Base-by-base conservation (phyloP, 2,797 vertebrate genomes). In the Chaetodon trifasciatus region DNA sequence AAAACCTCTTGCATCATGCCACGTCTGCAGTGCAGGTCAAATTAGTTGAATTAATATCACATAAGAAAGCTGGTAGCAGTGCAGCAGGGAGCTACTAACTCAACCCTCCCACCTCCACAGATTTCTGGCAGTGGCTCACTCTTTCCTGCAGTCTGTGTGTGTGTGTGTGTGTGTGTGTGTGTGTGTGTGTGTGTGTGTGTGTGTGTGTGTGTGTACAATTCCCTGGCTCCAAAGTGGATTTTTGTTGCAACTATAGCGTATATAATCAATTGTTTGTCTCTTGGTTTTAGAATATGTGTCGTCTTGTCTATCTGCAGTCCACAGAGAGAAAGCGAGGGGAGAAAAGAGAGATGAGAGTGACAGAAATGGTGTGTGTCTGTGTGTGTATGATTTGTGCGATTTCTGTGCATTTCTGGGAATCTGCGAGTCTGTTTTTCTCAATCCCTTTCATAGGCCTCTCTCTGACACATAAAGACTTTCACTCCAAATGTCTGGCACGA, bases 401-500 rank as follows among this genome's bases (percentile, higher is more conserved):
- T 87, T 73, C 50, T 77, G 53, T 76, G 70, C 35, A 79, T 83
- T 84, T 79, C 74, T 76, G 47, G 68, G 67, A 82, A 87, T 76
- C 79, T 74, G 61, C 11, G 1, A 83, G 75, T 40, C 61, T 66
- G 68, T 83, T 66, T 53, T n/a, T 46, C 70, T 76, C 78, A 72
- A 57, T 75, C 74, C 74, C 50, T 88, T 90, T 87, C 76, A 88
- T 86, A 89, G 63, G 67, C 78, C 70, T 78, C 58, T 77, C 56
- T 78, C 71, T 78, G 79, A 88, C 83, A 91, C 82, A 84, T 79
- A 76, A 83, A 87, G 88, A 81, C 79, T 85, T 89, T 89, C 60
- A 65, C 80, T 87, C 75, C 70, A 89, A 88, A 89, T 88, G 79
- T 78, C 84, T 89, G 89, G 92, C 91, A 87, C 85, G 75, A 74